Conservation (phyloP, 2,888 invertebrate genomes). For the Agrotis exclamationis region DNA sequence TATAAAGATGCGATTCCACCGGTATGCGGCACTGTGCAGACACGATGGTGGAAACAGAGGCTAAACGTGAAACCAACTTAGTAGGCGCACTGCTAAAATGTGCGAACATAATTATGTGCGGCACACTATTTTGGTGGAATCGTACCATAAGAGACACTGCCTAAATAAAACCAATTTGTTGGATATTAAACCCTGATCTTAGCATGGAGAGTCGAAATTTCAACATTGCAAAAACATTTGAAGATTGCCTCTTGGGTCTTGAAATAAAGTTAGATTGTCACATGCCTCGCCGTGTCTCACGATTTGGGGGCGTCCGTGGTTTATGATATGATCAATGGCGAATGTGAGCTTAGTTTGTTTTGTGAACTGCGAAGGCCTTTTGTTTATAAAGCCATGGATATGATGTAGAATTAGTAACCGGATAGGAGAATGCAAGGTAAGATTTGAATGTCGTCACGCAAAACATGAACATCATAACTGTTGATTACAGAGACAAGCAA, state of each 20-base stretch:
- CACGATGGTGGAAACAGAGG: no score
- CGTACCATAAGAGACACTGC: neutral
- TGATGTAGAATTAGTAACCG: constrained; percentile 12
- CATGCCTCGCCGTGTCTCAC: constrained; percentile 43
- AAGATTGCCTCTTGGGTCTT: neutral
- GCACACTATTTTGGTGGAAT: no score
- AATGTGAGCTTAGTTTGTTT: constrained; percentile 19
- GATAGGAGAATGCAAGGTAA: neutral
- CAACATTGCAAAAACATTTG: neutral
- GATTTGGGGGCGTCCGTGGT: constrained; percentile 32
- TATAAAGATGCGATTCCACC: no score
- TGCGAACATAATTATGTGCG: no score
- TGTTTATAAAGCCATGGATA: constrained; percentile 12
- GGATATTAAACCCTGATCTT: neutral
- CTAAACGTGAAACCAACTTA: no score
- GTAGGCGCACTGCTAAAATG: no score
- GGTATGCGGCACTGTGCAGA: no score
- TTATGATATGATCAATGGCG: constrained; percentile 51
- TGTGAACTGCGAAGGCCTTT: constrained; percentile 4
- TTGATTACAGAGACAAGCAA: neutral
- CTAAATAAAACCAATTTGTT: neutral
- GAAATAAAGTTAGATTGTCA: constrained; percentile 42
- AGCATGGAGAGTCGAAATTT: neutral
- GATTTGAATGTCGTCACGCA: neutral
- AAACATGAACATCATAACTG: neutral